Evolutionary conservation across 2,888 invertebrate genomes (phyloP).

Genomic region (Cephus pulcher): DNA sequence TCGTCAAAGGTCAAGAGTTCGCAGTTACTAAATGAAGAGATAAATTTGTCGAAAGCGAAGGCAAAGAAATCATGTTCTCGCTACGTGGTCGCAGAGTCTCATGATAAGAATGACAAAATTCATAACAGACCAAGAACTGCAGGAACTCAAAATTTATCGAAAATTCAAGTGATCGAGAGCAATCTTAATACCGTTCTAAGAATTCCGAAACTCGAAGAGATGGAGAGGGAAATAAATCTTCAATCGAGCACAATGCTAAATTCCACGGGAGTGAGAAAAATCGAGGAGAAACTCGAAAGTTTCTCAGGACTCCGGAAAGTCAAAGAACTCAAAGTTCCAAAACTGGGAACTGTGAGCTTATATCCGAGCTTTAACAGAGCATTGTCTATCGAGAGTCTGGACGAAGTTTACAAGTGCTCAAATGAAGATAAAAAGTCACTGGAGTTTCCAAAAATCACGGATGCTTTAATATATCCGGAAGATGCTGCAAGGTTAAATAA

Average conservation of each 20-base stretch:
- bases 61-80: neutral
- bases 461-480: neutral
- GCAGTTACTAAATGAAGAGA: neutral
- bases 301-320: neutral
- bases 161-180: neutral
- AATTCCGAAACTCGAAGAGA: slow-evolving; percentile 14
- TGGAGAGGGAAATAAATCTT: neutral
- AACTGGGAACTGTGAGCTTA: slow-evolving; percentile 26
- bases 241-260: neutral
- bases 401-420: slow-evolving; percentile 19
- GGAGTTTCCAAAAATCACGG: slow-evolving; percentile 15
- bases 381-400: slow-evolving; percentile 25
- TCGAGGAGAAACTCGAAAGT: neutral
- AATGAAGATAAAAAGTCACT: slow-evolving; percentile 23
- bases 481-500: slow-evolving; percentile 9
- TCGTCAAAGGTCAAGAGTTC: slow-evolving; percentile 8
- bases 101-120: neutral
- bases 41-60: neutral
- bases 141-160: neutral
- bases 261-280: neutral
- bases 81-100: neutral
- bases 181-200: slow-evolving; percentile 14
- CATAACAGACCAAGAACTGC: neutral
- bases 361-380: slow-evolving; percentile 29
- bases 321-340: slow-evolving; percentile 24